Evolutionary conservation across 2,113 vertebrate genomes (phyloP).

Genomic region (Dipodomys ordii): DNA sequence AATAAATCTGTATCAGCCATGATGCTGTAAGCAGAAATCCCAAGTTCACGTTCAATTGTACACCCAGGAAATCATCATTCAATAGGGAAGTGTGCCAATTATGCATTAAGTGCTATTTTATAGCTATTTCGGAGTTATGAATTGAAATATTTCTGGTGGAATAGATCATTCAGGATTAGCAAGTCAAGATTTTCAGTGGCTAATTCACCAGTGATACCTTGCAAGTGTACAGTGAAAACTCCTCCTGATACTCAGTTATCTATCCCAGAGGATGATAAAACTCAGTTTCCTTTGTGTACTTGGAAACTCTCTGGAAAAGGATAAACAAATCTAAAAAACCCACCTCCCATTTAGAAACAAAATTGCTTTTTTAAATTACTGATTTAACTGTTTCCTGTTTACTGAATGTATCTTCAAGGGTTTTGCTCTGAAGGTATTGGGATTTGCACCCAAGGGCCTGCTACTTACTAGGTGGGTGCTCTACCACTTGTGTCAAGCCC

Average conservation of each 20-base stretch:
- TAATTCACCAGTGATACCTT: constrained; percentile 7
- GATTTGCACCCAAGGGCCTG: too few relatives aligned
- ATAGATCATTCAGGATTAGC: constrained; percentile 10
- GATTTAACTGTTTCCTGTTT: not conserved
- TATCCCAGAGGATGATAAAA: not conserved
- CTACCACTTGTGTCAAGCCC: too few relatives aligned
- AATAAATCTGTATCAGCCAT: not conserved
- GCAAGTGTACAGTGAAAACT: not conserved
- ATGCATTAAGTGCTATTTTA: not conserved
- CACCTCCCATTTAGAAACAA: not conserved
- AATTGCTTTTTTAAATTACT: not conserved
- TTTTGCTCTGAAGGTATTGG: too few relatives aligned
- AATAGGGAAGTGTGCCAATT: not conserved
- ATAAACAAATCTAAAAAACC: not conserved
- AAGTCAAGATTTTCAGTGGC: constrained; percentile 15
- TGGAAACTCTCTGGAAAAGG: not conserved
- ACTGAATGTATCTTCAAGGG: not conserved
- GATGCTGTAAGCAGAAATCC: not conserved
- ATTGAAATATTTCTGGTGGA: constrained; percentile 33
- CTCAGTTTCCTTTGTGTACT: not conserved
- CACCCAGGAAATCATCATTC: not conserved
- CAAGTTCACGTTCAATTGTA: not conserved
- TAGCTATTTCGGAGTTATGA: not conserved
- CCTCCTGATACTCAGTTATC: not conserved
- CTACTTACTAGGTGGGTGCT: too few relatives aligned